These are phyloP conservation scores for Leucoptera coffeella DNA, from an alignment of 2,888 invertebrate genomes.

Conservation along the genomic window DNA sequence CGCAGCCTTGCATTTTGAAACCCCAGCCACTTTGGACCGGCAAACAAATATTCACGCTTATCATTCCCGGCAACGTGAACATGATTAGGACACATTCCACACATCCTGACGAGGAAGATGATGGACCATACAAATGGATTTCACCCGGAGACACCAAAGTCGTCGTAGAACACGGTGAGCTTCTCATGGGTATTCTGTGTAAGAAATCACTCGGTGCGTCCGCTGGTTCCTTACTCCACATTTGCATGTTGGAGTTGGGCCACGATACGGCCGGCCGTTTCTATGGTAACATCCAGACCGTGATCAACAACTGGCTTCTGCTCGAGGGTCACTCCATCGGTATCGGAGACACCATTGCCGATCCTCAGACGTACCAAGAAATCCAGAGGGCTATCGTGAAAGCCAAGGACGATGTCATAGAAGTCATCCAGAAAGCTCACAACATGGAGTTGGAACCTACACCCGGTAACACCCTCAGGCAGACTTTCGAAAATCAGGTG, in stretches of 20 bases:
- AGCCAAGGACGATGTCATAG: conserved; percentile 99
- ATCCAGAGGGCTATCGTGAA: conserved; percentile 97
- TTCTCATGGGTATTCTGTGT: conserved; percentile 97
- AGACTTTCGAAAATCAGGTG: conserved; percentile 99
- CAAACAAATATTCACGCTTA: conserved; percentile 94
- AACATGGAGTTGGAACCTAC: conserved; percentile 98
- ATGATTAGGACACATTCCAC: conserved; percentile 97
- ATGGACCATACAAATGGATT: conserved; percentile 98
- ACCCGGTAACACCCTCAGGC: conserved; percentile 96
- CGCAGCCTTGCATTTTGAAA: conserved; percentile 94
- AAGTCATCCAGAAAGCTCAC: conserved; percentile 98
- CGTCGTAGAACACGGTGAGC: conserved; percentile 95
- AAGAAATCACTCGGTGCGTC: conserved; percentile 96
- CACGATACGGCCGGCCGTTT: conserved; percentile 93
- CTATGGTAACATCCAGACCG: conserved; percentile 98
- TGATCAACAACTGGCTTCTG: conserved; percentile 96
- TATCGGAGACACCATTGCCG: conserved; percentile 99
- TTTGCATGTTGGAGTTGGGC: conserved; percentile 94
- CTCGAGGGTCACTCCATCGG: conserved; percentile 95
- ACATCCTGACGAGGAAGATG: conserved; percentile 98
- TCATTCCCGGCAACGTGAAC: conserved; percentile 97
- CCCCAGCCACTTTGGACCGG: conserved; percentile 96
- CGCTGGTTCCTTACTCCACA: conserved; percentile 94
- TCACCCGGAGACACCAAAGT: conserved; percentile 99
- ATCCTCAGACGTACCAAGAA: conserved; percentile 96